Conservation (phyloP, 2,797 vertebrate genomes). For the Sebastes flavidus region DNA sequence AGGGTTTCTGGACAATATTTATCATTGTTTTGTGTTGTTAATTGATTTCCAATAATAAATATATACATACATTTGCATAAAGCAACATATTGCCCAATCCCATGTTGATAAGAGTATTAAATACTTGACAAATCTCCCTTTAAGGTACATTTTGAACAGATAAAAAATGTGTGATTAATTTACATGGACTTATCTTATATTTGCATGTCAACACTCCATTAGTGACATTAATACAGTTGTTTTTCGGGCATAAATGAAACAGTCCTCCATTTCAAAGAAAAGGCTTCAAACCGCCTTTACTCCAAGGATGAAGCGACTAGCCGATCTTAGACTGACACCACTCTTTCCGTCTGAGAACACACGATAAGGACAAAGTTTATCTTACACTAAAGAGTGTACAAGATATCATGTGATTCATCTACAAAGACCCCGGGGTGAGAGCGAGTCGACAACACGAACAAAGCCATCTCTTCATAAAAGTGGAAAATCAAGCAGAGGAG, state of each 20-base stretch:
- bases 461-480: slow-evolving; percentile 20
- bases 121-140: too few species aligned
- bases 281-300: background rate
- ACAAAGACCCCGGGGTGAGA: slow-evolving; percentile 20
- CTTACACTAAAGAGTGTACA: background rate
- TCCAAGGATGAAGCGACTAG: background rate
- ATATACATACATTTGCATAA: too few species aligned
- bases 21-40: too few species aligned
- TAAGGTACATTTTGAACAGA: too few species aligned
- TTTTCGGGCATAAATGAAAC: background rate
- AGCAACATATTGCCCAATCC: too few species aligned
- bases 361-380: slow-evolving; percentile 31
- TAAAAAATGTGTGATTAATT: too few species aligned
- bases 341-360: slow-evolving; percentile 13
- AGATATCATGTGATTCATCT: slow-evolving; percentile 20
- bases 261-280: slow-evolving; percentile 6
- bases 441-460: background rate
- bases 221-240: background rate
- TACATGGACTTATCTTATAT: background rate
- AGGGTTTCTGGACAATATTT: too few species aligned
- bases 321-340: slow-evolving; percentile 11
- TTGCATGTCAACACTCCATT: background rate
- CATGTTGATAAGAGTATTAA: too few species aligned
- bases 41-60: too few species aligned
- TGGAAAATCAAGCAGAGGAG: slow-evolving; percentile 12